Evolutionary conservation across 1,140 invertebrate genomes (phyloP), one percentile per base, ranked within the genome.

Genomic region (Drosophila serrata): DNA sequence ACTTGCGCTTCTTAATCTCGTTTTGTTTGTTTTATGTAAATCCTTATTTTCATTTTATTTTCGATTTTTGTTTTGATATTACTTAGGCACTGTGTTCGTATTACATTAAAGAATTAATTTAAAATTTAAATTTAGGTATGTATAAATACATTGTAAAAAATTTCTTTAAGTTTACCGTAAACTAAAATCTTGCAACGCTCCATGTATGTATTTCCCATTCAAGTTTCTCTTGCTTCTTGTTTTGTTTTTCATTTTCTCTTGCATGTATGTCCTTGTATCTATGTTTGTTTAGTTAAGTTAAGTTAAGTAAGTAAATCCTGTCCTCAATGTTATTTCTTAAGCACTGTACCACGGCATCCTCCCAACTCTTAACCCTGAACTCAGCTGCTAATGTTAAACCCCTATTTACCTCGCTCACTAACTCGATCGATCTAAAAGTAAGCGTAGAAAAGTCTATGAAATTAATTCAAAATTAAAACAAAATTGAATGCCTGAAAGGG

Each of bases 71-170:
- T 85, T 87, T 92, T 92, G 91, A 92, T 90, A 90, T 92, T 92
- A 92, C 91, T 92, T 92, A 92, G 91, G 91, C 91, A 92, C 91
- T 92, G 91, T 92, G 91, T 92, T 92, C 91, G 90, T 92, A 92
- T 92, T 92, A 92, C 82, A 92, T 91, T 92, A 92, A 92, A 91
- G 82, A 91, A 86, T 91, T 91, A 90, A 90, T 90, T 90, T 79
- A 90, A 90, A 90, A 90, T 90, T 85, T 90, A 85, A 90, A 90
- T 90, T 90, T 90, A 90, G 85, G 85, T 90, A 90, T 90, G 85
- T 90, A 90, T 90, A 90, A 90, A 90, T 90, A 90, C 86, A 79
- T 90, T 90, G 79, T 90, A 90, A 90, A 90, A 90, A 90, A 90
- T 90, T 90, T 88, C 86, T 79, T 90, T 90, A 90, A 90, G 86